Conservation (phyloP, 2,888 invertebrate species). For the Hyles lineata region DNA sequence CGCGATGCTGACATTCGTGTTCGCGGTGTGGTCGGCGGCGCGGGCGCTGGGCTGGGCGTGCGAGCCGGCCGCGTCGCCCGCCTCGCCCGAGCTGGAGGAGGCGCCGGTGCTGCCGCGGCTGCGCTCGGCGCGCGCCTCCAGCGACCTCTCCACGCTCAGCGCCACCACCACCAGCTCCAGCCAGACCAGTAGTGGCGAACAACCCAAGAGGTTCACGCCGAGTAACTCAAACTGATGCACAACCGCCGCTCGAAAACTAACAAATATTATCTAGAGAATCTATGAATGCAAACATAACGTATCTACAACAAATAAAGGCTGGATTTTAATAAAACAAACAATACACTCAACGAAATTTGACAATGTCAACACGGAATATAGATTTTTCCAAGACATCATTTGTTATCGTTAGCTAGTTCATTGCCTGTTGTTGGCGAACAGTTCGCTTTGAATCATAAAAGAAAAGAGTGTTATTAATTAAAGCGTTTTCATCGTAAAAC, state of each 20-base stretch:
- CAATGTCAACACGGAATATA: not conserved
- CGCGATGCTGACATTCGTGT: conserved; percentile 86
- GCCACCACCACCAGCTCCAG: conserved; percentile 80
- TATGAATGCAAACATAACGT: too few species aligned
- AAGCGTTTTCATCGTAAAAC: conserved; percentile 6
- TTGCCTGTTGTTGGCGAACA: not conserved
- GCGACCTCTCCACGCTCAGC: conserved; percentile 80
- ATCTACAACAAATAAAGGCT: too few species aligned
- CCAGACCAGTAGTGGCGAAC: conserved; percentile 75
- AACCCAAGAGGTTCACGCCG: conserved; percentile 74
- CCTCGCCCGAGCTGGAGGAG: conserved; percentile 73
- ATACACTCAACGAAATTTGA: not conserved
- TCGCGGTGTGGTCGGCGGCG: conserved; percentile 86
- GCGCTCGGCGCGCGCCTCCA: conserved; percentile 79
- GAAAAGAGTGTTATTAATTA: conserved; percentile 18
- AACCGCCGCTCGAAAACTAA: not conserved
- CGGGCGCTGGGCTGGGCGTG: conserved; percentile 83
- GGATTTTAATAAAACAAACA: too few species aligned
- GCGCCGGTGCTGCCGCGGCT: conserved; percentile 74
- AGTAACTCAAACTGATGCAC: not conserved
- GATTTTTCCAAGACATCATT: not conserved
- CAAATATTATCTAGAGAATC: not conserved
- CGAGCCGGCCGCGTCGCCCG: conserved; percentile 58
- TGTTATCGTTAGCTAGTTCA: not conserved
- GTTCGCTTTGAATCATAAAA: not conserved